A percentile compares a stretch with the other conserved stretches of the same genome.
phyloP scores from a whole-genome alignment of 2,888 invertebrate species.

The Entomobrya proxima region DNA sequence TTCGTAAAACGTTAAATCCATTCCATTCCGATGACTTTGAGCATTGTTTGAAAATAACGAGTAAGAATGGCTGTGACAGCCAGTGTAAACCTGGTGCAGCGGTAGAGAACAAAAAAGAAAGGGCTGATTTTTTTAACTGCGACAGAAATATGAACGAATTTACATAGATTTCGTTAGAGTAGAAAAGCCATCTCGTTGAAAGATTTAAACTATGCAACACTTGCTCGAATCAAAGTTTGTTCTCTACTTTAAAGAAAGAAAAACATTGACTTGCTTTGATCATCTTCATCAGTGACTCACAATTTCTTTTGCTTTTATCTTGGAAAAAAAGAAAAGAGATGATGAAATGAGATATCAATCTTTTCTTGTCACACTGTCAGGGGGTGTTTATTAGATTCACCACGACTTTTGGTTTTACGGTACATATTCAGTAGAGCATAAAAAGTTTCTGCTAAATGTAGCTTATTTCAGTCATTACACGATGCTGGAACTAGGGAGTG shows the following conservation, averaged over 20 bases:
- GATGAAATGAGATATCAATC: slow-evolving; percentile 36
- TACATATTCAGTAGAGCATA: no score
- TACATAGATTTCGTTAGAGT: no score
- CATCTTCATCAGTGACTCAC: not conserved
- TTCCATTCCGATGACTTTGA: slow-evolving; percentile 12
- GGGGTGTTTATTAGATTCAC: not conserved
- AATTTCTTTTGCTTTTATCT: not conserved
- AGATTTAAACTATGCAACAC: no score
- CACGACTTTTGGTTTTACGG: no score
- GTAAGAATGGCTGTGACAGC: slow-evolving; percentile 49
- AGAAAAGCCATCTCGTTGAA: no score
- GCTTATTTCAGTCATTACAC: no score
- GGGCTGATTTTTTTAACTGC: not conserved
- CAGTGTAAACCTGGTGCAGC: not conserved
- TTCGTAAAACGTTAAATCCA: slow-evolving; percentile 36
- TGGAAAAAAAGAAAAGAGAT: not conserved
- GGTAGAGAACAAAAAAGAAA: not conserved
- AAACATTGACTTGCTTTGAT: slow-evolving; percentile 1
- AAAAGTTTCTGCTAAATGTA: no score
- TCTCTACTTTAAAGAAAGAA: not conserved
- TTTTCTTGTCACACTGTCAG: slow-evolving; percentile 12
- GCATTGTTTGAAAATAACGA: slow-evolving; percentile 51
- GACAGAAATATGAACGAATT: slow-evolving; percentile 6
- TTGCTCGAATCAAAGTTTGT: no score
- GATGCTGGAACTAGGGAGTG: no score